phyloP scores from a whole-genome alignment of 1,140 invertebrate species.

The Aphaenogaster ashmeadi region DNA sequence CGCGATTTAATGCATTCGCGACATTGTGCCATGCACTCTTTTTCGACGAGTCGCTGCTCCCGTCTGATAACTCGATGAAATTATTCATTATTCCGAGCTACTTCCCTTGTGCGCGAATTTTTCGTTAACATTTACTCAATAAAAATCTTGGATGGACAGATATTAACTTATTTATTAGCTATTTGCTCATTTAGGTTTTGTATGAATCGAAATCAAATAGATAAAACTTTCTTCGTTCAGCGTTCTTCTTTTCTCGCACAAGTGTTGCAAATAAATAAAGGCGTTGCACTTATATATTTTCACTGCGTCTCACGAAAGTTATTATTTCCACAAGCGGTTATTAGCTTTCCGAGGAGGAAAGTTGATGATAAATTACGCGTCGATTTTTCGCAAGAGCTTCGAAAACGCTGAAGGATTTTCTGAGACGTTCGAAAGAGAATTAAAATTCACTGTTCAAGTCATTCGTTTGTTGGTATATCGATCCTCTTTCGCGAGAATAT shows the following conservation, averaged over 20 bases:
- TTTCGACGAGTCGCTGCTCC: slow-evolving; percentile 19
- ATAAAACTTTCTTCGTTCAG: neutral
- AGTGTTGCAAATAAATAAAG: neutral
- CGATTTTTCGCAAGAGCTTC: neutral
- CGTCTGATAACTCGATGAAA: neutral
- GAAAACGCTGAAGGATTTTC: neutral
- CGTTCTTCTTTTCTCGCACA: neutral
- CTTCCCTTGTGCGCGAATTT: neutral
- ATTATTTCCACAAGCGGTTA: neutral
- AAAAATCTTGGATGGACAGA: neutral
- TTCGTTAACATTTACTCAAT: neutral
- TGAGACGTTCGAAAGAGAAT: neutral
- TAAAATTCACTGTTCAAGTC: neutral
- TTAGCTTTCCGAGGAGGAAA: neutral
- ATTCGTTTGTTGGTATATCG: neutral
- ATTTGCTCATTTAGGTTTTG: neutral
- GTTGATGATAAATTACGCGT: neutral
- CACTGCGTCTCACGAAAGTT: neutral
- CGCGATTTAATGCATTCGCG: slow-evolving; percentile 44
- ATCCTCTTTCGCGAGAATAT: neutral
- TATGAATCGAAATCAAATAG: neutral
- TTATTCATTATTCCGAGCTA: neutral
- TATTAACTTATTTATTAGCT: neutral
- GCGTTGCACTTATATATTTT: neutral
- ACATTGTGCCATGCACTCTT: slow-evolving; percentile 5